These are phyloP conservation scores for Cuculus canorus DNA, from an alignment of 2,797 vertebrate genomes.

Conservation along the genomic window DNA sequence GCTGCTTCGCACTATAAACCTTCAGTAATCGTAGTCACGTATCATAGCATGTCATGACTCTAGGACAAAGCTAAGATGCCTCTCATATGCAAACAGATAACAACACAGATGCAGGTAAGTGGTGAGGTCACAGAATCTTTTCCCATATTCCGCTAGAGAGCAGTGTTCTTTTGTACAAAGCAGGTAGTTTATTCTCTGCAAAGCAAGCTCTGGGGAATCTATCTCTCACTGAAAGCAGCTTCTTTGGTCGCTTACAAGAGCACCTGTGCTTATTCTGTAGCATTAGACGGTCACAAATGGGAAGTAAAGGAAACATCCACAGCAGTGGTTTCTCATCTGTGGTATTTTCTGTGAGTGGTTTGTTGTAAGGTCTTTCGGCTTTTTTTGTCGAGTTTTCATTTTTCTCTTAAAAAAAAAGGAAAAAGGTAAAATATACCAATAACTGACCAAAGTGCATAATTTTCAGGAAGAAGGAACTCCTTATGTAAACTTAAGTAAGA, in stretches of 20 bases:
- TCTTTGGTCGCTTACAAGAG: background rate
- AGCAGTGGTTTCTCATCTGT: background rate
- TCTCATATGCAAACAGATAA: constrained; percentile 49
- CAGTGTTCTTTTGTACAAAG: constrained; percentile 83
- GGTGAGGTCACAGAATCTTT: constrained; percentile 72
- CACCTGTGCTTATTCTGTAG: background rate
- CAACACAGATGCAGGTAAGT: constrained; percentile 40
- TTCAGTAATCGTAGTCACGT: constrained; percentile 71
- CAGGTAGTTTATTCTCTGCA: constrained; percentile 61
- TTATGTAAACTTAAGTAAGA: background rate
- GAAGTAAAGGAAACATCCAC: background rate
- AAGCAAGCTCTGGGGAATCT: constrained; percentile 49
- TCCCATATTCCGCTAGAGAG: constrained; percentile 82
- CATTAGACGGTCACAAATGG: background rate
- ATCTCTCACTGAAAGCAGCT: background rate
- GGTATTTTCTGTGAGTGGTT: background rate
- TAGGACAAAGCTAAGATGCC: constrained; percentile 50
- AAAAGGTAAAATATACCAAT: background rate
- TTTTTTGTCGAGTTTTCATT: background rate
- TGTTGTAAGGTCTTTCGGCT: background rate
- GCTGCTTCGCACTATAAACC: constrained; percentile 68
- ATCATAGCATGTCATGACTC: constrained; percentile 69
- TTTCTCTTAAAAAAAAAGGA: background rate
- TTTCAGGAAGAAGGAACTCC: background rate
- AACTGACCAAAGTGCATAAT: background rate